Evolutionary conservation across 2,797 vertebrate genomes (phyloP).

Genomic region (Vultur gryphus): DNA sequence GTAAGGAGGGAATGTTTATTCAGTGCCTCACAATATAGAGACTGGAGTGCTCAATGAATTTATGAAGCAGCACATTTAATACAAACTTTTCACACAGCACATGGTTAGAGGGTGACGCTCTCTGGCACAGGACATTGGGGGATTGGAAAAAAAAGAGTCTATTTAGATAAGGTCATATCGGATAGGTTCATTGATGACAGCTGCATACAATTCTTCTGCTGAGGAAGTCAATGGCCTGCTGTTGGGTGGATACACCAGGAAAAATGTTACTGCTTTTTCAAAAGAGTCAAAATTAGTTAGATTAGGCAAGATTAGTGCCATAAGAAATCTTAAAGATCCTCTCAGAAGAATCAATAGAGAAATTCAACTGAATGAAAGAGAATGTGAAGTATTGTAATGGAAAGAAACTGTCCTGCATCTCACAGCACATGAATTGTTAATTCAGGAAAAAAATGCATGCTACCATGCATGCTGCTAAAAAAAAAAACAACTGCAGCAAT

Average conservation of each 20-base stretch:
- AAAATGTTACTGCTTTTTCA: not conserved
- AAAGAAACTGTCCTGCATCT: not conserved
- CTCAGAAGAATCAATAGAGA: not conserved
- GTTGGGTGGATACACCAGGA: not conserved
- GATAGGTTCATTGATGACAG: not conserved
- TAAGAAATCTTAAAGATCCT: not conserved
- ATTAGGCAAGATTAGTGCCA: not conserved
- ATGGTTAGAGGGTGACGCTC: not conserved
- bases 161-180: not conserved
- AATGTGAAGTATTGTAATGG: not conserved
- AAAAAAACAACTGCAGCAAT: not conserved
- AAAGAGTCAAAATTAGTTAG: not conserved
- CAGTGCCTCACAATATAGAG: not conserved
- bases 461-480: not conserved
- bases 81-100: not conserved
- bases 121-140: not conserved
- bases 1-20: not conserved
- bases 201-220: not conserved
- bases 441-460: not conserved
- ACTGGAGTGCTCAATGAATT: not conserved
- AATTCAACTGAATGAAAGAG: not conserved
- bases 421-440: not conserved
- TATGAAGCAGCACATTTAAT: not conserved
- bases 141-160: not conserved
- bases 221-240: not conserved